Conservation (phyloP, 2,113 vertebrate species). For the Toxotes chatareus region DNA sequence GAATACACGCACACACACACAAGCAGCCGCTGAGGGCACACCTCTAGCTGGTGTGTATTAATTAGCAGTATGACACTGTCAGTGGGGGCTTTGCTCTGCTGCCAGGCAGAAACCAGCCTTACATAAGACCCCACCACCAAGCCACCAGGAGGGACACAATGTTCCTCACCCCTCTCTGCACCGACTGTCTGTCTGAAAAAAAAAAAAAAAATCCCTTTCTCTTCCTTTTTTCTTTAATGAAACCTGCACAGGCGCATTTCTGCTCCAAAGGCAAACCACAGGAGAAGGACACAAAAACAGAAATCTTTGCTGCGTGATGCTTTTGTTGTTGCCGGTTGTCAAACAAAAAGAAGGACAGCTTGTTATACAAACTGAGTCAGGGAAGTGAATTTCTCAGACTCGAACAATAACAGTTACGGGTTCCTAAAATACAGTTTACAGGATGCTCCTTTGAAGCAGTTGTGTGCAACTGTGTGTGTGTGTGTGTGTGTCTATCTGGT, state of each 20-base stretch:
- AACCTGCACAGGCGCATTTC: constrained; percentile 34
- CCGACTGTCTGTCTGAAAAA: constrained; percentile 10
- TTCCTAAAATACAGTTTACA: constrained; percentile 54
- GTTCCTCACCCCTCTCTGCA: constrained; percentile 55
- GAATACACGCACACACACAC: not conserved
- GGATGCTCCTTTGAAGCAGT: constrained; percentile 48
- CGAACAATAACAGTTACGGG: constrained; percentile 11
- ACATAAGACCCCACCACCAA: constrained; percentile 65
- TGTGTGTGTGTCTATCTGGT: constrained; percentile 21
- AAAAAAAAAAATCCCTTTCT: not conserved
- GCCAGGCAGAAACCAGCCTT: constrained; percentile 66
- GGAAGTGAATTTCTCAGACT: constrained; percentile 22
- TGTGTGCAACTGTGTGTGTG: not conserved
- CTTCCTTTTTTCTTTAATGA: not conserved
- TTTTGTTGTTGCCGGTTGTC: constrained; percentile 9
- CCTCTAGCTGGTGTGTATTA: constrained; percentile 63
- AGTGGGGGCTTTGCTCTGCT: constrained; percentile 65
- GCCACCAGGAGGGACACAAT: constrained; percentile 67
- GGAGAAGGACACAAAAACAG: constrained; percentile 17
- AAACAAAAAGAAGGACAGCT: constrained; percentile 14
- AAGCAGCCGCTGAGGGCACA: constrained; percentile 28
- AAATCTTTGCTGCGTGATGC: constrained; percentile 9
- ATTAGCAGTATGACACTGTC: constrained; percentile 63
- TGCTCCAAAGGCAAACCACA: constrained; percentile 32
- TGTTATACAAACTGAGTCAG: constrained; percentile 30